phyloP scores from a whole-genome alignment of 2,113 vertebrate species.

The Callorhinus ursinus region DNA sequence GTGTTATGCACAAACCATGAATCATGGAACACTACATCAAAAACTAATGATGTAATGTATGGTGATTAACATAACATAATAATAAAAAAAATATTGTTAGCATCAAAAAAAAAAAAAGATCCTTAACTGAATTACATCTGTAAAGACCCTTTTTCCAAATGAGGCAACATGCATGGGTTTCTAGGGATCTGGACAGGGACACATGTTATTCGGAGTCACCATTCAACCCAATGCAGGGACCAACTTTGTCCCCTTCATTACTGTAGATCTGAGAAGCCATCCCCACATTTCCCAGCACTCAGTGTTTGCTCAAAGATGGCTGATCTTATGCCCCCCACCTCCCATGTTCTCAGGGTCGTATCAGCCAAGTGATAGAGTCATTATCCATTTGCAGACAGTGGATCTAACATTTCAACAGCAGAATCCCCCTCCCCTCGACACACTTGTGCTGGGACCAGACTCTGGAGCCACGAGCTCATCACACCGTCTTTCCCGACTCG shows the following conservation, averaged over 20 bases:
- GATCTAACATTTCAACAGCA: neutral
- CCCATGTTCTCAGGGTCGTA: neutral
- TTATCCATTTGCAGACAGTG: neutral
- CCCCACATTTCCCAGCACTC: neutral
- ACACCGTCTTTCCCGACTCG: neutral
- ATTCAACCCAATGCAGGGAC: neutral
- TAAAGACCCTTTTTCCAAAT: neutral
- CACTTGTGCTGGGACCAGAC: neutral
- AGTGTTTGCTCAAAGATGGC: neutral
- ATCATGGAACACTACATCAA: no score
- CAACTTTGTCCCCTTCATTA: neutral
- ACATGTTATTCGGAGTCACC: neutral
- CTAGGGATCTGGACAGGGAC: neutral
- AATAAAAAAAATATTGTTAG: no score
- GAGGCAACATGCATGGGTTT: neutral
- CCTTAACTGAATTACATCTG: neutral
- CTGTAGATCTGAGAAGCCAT: neutral
- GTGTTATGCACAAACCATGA: no score
- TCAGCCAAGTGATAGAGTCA: neutral
- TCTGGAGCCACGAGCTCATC: neutral
- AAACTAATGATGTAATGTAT: no score
- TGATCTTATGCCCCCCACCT: fast-evolving
- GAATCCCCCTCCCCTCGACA: neutral
- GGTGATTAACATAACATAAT: no score
- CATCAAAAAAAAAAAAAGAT: neutral